Percentiles rank a stretch among this genome's conserved stretches.
Evolutionary conservation across 2,888 invertebrate genomes (phyloP).

Genomic region (Octonoba sinensis): DNA sequence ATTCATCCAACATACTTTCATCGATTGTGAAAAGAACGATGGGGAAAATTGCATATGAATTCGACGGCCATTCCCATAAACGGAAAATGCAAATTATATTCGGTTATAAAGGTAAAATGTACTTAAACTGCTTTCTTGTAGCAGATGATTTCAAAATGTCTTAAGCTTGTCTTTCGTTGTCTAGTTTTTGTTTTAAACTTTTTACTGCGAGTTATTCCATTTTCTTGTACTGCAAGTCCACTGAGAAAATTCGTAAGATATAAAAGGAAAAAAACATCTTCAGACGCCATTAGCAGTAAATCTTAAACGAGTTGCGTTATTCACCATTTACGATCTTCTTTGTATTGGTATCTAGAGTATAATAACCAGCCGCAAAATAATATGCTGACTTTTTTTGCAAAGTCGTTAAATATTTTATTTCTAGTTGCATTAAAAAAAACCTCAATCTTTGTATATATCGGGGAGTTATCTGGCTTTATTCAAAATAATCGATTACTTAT

Average conservation of each 20-base stretch:
- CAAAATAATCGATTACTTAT: no score
- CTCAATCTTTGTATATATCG: no score
- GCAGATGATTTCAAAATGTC: constrained; percentile 9
- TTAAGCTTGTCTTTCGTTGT: background rate
- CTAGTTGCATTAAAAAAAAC: background rate
- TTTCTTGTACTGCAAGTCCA: constrained; percentile 11
- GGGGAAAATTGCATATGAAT: constrained; percentile 5
- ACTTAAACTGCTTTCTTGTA: constrained; percentile 14
- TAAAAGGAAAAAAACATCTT: constrained; percentile 15
- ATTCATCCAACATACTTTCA: constrained; percentile 3
- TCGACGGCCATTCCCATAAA: background rate
- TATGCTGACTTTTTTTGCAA: constrained; percentile 14
- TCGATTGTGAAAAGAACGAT: constrained; percentile 2
- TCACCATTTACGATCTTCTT: constrained; percentile 8
- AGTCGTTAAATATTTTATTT: constrained; percentile 14
- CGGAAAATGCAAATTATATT: constrained; percentile 13
- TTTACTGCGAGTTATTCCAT: constrained; percentile 9
- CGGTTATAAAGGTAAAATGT: constrained; percentile 9
- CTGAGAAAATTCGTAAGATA: constrained; percentile 2
- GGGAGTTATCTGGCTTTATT: no score
- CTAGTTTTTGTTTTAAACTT: constrained; percentile 14
- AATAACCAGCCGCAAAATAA: constrained; percentile 21
- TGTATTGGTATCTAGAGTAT: constrained; percentile 20
- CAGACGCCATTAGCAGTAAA: constrained; percentile 24
- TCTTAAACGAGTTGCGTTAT: constrained; percentile 7